Evolutionary conservation across 2,113 vertebrate genomes (phyloP).

Genomic region (Ia io): DNA sequence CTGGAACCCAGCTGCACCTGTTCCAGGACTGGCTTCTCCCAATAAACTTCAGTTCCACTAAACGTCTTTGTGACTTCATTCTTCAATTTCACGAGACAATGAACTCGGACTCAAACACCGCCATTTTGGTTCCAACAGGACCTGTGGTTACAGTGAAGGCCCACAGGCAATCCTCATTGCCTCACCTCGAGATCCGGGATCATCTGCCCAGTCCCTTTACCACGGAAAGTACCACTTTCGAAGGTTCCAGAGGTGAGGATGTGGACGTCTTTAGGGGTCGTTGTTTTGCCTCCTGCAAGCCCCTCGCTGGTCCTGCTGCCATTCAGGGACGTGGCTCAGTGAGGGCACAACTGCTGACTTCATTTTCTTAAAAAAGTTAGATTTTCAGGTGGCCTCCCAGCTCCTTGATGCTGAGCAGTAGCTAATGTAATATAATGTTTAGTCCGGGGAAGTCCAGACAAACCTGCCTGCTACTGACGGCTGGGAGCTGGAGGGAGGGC

Average conservation of each 20-base stretch:
- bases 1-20: too few relatives aligned
- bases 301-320: neutral
- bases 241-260: neutral
- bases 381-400: neutral
- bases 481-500: neutral
- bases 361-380: neutral
- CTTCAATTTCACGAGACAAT: too few relatives aligned
- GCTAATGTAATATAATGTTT: neutral
- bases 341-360: neutral
- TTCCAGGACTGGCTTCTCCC: too few relatives aligned
- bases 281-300: neutral
- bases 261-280: too few relatives aligned
- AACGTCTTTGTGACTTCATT: too few relatives aligned
- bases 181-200: neutral
- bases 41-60: too few relatives aligned
- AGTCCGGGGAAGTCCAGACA: neutral
- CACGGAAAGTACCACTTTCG: fast-evolving
- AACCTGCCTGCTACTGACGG: neutral
- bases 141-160: neutral
- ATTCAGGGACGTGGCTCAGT: neutral
- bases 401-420: neutral
- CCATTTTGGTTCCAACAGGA: too few relatives aligned
- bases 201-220: neutral
- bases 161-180: neutral
- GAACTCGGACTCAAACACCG: too few relatives aligned